Conservation (phyloP, 2,888 invertebrate species). For the Dicyrtomina minuta region DNA sequence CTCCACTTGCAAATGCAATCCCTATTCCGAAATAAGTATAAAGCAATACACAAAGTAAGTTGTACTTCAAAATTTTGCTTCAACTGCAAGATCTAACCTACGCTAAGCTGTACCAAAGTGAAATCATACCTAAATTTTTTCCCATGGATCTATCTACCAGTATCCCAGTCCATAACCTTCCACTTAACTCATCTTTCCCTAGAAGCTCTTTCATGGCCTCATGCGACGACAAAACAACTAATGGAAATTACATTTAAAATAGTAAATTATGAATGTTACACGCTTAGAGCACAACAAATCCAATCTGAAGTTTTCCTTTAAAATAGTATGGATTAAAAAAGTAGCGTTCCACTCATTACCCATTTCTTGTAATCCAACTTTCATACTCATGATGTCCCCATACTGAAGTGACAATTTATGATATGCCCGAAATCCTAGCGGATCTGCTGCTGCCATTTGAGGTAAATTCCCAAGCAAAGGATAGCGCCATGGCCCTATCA, state of each 20-base stretch:
- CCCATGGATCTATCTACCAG: conserved; percentile 47
- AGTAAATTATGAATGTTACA: too few species aligned
- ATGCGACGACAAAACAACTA: conserved; percentile 44
- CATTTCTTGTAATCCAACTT: conserved; percentile 47
- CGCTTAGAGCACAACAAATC: too few species aligned
- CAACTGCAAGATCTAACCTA: too few species aligned
- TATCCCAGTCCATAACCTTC: conserved; percentile 48
- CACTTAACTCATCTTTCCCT: conserved; percentile 42
- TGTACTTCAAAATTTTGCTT: neutral
- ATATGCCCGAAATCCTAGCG: conserved; percentile 41
- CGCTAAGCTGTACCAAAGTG: too few species aligned
- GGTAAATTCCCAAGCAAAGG: conserved; percentile 46
- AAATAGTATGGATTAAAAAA: neutral
- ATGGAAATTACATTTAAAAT: neutral
- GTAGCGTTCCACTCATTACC: conserved; percentile 22
- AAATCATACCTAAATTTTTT: conserved; percentile 43
- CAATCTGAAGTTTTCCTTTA: neutral
- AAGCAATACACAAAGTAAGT: neutral
- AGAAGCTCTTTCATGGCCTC: conserved; percentile 40
- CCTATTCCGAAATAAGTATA: conserved; percentile 32
- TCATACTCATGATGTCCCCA: conserved; percentile 48
- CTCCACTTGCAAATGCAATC: conserved; percentile 41
- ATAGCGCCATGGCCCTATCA: conserved; percentile 41
- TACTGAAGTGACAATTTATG: conserved; percentile 42
- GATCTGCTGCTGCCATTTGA: conserved; percentile 44